phyloP scores from a whole-genome alignment of 2,888 invertebrate species.

The Andrena trimmerana region DNA sequence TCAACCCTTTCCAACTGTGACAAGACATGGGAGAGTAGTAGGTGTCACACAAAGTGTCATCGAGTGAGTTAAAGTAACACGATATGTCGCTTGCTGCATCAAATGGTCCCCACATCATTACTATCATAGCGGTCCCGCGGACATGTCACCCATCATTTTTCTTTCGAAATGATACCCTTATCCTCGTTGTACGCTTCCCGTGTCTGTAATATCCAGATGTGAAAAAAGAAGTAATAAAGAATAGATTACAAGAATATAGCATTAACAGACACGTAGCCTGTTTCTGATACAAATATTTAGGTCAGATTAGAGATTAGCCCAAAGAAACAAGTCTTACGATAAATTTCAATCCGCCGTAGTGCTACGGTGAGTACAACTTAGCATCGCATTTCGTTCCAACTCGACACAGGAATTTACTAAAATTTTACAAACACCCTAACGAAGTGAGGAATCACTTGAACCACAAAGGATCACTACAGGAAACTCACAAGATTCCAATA shows the following conservation, averaged over 20 bases:
- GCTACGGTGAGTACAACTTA: no score
- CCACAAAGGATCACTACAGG: no score
- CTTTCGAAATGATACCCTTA: slow-evolving; percentile 9
- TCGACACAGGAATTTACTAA: no score
- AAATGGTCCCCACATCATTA: slow-evolving; percentile 34
- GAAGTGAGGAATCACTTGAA: no score
- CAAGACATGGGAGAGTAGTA: slow-evolving; percentile 5
- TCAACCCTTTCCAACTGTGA: neutral
- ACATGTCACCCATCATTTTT: slow-evolving; percentile 17
- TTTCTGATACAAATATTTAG: no score
- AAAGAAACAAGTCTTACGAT: no score
- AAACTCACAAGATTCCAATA: no score
- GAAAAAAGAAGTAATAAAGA: neutral
- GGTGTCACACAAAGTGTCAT: slow-evolving; percentile 43
- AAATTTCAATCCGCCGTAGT: no score
- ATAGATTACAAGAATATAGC: neutral
- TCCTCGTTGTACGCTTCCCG: neutral
- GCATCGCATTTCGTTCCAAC: no score
- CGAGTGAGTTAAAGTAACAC: slow-evolving; percentile 44
- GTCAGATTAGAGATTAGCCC: no score
- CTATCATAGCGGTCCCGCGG: slow-evolving; percentile 5
- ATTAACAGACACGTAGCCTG: neutral
- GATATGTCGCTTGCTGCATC: slow-evolving; percentile 49
- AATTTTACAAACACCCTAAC: no score
- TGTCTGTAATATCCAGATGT: neutral